Conservation (phyloP, 2,888 invertebrate species). For the Callosobruchus maculatus region DNA sequence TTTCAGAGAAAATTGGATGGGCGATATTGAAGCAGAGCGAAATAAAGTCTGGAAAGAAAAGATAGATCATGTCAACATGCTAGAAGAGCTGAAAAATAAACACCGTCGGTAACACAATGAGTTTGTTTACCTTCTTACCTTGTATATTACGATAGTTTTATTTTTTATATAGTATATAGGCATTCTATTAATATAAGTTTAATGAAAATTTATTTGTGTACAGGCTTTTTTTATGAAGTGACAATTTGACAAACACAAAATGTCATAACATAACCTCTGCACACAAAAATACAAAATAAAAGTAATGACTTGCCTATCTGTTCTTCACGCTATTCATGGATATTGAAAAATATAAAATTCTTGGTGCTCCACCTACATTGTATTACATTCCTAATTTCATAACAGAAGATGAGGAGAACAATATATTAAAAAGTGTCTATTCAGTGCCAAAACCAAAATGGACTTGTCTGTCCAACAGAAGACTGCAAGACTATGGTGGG, state of each 20-base stretch:
- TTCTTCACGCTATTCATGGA: no score
- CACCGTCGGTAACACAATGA: not conserved
- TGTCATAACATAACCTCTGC: not conserved
- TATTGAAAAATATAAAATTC: slow-evolving; percentile 30
- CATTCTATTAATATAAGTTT: not conserved
- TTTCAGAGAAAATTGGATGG: slow-evolving; percentile 11
- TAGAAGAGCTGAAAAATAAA: slow-evolving; percentile 7
- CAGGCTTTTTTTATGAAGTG: no score
- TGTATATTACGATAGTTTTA: no score
- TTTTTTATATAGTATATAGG: no score
- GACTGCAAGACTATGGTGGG: slow-evolving; percentile 98
- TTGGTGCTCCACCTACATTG: slow-evolving; percentile 59
- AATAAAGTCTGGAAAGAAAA: slow-evolving; percentile 5
- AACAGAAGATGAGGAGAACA: slow-evolving; percentile 65
- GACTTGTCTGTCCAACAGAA: slow-evolving; percentile 86
- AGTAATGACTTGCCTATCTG: no score
- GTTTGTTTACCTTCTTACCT: not conserved
- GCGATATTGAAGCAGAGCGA: slow-evolving; percentile 7
- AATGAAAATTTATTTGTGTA: no score
- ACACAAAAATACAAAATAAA: not conserved
- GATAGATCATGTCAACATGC: not conserved
- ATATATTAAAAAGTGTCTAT: slow-evolving; percentile 71
- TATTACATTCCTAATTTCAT: slow-evolving; percentile 89
- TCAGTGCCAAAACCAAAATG: slow-evolving; percentile 89
- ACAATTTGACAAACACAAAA: no score